Evolutionary conservation across 2,113 vertebrate genomes (phyloP).

Genomic region (Passerina amoena): DNA sequence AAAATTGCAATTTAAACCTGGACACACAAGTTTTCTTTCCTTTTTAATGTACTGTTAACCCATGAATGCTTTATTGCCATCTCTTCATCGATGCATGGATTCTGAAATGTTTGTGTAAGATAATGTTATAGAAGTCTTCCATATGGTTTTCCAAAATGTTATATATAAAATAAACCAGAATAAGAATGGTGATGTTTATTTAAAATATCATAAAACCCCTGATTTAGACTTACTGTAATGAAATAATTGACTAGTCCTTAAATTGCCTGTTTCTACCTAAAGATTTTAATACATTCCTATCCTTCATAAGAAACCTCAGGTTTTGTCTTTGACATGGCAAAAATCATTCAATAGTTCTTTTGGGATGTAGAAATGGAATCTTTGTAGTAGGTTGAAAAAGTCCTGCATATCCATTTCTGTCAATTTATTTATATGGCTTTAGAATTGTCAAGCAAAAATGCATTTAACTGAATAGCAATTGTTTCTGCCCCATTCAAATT

Average conservation of each 20-base stretch:
- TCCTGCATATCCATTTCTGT: not conserved
- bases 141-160: not conserved
- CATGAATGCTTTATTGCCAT: not conserved
- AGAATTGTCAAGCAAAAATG: slow-evolving; percentile 9
- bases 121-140: not conserved
- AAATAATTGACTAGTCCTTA: not conserved
- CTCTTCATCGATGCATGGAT: not conserved
- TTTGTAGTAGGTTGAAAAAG: not conserved
- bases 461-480: not conserved
- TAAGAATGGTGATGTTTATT: not conserved
- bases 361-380: not conserved
- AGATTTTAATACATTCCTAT: not conserved
- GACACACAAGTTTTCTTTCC: not conserved
- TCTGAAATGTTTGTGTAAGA: not conserved
- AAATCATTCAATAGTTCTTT: not conserved
- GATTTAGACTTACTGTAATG: not conserved
- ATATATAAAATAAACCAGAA: not conserved
- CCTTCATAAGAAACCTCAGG: not conserved
- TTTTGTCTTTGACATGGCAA: not conserved
- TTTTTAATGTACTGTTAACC: not conserved
- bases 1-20: not conserved
- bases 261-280: not conserved
- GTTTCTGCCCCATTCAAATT: not conserved
- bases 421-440: not conserved
- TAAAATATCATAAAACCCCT: not conserved